Base-by-base conservation (phyloP, 2,113 vertebrate genomes). In the Vulpes lagopus region DNA sequence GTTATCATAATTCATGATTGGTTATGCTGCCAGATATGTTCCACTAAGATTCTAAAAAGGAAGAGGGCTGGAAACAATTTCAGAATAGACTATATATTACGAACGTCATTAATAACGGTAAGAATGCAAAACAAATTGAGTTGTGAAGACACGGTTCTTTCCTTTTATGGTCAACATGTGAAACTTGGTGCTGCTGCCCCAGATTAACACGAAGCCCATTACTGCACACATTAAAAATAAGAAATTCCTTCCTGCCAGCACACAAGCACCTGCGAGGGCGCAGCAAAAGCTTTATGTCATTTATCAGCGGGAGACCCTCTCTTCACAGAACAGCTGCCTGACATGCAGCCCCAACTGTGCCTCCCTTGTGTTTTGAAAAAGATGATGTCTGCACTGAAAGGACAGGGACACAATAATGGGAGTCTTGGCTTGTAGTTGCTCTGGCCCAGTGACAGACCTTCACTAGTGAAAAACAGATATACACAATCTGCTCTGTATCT, bases 111-210 rank as follows among this genome's bases (percentile, higher is more conserved):
- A 91, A 65, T 49, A 80, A 87, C 30, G 49, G 69, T 83, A 76
- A 96, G n/a, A 95, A 94, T 89, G 49, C 38, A 89, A 95, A 94
- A 22, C 35, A 51, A 82, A 80, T 25, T 84, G 80, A 92, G 38
- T 59, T 84, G 69, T 32, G 84, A 90, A 69, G 80, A 95, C 79
- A 80, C 0, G 1, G 79, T 38, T 92, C 57, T 95, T 94, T 87
- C 79, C 51, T 95, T 96, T 96, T 92, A 88, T 74, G 65, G 51
- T 80, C 86, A 86, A 67, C 15, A 8, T 80, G 22, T 90, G 53
- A 92, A 95, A 90, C 11, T 89, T 38, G 11, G 73, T 57, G 64
- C 12, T 59, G 55, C 43, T 93, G 67, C 84, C 62, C 73, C 57
- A 69, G 74, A 67, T 67, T 74, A 69, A 81, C 80, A 67, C 55